phyloP scores from a whole-genome alignment of 2,113 vertebrate genomes.

The Centropristis striata region DNA sequence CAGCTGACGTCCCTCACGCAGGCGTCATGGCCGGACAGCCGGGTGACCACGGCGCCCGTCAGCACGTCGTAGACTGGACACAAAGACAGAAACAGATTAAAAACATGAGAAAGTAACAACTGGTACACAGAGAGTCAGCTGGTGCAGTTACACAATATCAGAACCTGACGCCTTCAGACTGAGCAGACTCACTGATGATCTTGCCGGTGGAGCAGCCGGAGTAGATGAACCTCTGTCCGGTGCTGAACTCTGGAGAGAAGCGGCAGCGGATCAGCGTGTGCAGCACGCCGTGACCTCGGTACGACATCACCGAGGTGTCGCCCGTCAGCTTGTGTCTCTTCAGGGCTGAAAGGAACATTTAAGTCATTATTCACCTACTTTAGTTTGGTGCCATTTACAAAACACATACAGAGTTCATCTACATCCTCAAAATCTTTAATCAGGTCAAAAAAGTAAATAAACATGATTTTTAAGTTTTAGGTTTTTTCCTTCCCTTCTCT shows the following conservation, averaged over 20 bases:
- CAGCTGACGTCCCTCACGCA: conserved; percentile 94
- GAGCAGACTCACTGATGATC: conserved; percentile 88
- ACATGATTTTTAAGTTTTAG: neutral
- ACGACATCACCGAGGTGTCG: conserved; percentile 94
- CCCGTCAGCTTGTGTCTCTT: conserved; percentile 91
- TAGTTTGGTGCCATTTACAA: neutral
- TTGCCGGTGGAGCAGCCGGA: conserved; percentile 94
- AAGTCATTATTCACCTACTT: neutral
- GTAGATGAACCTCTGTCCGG: conserved; percentile 93
- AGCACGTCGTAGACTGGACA: conserved; percentile 91
- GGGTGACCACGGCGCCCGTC: conserved; percentile 88
- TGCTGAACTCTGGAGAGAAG: conserved; percentile 91
- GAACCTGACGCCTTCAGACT: neutral
- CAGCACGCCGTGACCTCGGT: conserved; percentile 92
- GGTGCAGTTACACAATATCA: neutral
- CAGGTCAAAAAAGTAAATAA: neutral
- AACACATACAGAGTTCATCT: neutral
- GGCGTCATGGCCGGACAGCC: conserved; percentile 89
- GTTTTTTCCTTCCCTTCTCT: neutral
- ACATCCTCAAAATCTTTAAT: neutral
- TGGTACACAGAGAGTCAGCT: neutral
- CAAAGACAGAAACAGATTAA: neutral
- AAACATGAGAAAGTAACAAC: neutral
- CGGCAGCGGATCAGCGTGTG: conserved; percentile 94
- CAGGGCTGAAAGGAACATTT: conserved; percentile 80